These are phyloP conservation scores for Drosophila nigricruria DNA, from an alignment of 2,888 invertebrate species.

Conservation along the genomic window DNA sequence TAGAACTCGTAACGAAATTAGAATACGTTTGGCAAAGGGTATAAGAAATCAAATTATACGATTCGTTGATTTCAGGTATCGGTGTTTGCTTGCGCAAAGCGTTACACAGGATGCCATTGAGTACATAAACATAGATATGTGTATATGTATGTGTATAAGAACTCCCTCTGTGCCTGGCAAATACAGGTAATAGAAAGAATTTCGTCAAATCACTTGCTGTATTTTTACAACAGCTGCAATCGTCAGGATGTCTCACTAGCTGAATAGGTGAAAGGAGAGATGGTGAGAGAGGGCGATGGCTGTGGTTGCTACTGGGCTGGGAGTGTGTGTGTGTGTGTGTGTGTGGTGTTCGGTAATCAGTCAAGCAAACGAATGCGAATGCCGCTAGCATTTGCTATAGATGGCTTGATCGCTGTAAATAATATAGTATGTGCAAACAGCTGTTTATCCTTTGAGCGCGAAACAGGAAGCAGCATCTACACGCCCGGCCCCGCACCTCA, in stretches of 20 bases:
- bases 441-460: constrained; percentile 61
- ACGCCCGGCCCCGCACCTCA: not conserved
- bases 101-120: constrained; percentile 17
- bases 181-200: constrained; percentile 42
- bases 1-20: not conserved
- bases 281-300: not conserved
- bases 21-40: not conserved
- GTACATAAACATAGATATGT: not conserved
- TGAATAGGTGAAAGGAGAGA: constrained; percentile 5
- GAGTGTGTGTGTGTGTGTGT: not conserved
- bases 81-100: constrained; percentile 59
- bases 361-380: constrained; percentile 60
- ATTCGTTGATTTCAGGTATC: constrained; percentile 84
- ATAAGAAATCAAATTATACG: constrained; percentile 83
- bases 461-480: constrained; percentile 37
- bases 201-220: constrained; percentile 39
- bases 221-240: constrained; percentile 25
- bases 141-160: not conserved
- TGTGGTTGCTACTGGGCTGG: not conserved
- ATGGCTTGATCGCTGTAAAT: constrained; percentile 74
- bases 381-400: constrained; percentile 62
- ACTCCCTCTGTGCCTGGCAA: constrained; percentile 7
- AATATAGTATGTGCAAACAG: constrained; percentile 65
- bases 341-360: constrained; percentile 55
- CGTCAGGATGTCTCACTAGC: constrained; percentile 15